These are phyloP conservation scores for Eublepharis macularius DNA, from an alignment of 2,113 vertebrate species.

Conservation along the genomic window DNA sequence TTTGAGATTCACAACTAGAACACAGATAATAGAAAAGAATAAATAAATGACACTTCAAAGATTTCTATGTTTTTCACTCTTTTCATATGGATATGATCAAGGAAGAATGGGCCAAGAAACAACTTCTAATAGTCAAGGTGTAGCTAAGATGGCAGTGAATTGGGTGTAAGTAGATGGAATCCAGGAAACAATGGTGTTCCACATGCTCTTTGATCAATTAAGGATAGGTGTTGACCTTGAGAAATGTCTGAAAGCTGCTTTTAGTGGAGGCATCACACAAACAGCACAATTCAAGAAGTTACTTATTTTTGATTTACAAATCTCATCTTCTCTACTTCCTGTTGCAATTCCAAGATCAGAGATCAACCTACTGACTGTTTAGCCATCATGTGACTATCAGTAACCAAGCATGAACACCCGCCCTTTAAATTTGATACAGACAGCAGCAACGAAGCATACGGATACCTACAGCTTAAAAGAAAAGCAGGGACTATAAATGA, in stretches of 20 bases:
- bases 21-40: background rate
- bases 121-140: background rate
- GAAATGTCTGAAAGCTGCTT: background rate
- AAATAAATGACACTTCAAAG: background rate
- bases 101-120: background rate
- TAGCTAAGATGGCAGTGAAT: background rate
- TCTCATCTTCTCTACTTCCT: background rate
- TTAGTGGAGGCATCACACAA: background rate
- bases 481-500: background rate
- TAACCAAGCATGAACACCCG: background rate
- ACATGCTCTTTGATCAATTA: background rate
- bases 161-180: background rate
- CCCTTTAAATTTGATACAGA: background rate
- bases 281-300: background rate
- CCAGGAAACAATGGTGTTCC: background rate
- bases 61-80: background rate
- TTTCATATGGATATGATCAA: background rate
- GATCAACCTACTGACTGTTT: background rate
- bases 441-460: background rate
- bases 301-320: slow-evolving; percentile 2
- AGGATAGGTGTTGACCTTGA: background rate
- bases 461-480: background rate
- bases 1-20: slow-evolving; percentile 17
- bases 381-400: background rate
- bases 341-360: background rate